Evolutionary conservation across 2,797 vertebrate species (phyloP).

Genomic region (Chrysocyon brachyurus): DNA sequence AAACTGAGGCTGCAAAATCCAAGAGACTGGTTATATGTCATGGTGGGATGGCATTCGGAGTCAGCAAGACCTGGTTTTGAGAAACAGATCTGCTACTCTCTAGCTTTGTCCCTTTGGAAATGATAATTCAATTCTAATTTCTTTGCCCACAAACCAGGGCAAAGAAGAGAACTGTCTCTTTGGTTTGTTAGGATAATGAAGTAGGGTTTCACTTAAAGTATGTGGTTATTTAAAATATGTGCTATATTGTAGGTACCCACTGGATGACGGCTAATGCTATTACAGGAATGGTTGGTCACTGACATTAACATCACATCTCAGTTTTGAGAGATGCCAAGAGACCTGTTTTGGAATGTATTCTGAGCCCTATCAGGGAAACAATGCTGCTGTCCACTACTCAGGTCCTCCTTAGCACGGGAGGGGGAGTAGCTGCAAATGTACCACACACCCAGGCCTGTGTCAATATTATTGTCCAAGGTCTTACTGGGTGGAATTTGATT

Average conservation of each 20-base stretch:
- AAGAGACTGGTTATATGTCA: background rate
- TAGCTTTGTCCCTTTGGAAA: background rate
- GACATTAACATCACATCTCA: too few relatives aligned
- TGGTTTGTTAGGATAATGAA: background rate
- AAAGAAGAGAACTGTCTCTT: background rate
- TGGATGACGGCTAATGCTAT: background rate
- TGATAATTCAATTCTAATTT: background rate
- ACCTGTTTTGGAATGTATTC: background rate
- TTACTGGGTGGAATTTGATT: background rate
- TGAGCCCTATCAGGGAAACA: background rate
- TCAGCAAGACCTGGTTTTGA: background rate
- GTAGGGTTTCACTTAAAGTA: background rate
- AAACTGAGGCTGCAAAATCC: background rate
- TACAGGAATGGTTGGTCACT: background rate
- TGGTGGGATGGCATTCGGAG: background rate
- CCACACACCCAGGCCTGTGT: fast-evolving
- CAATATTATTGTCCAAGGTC: background rate
- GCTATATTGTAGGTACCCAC: background rate
- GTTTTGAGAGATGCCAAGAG: background rate
- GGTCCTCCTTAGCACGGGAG: background rate
- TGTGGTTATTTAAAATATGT: background rate
- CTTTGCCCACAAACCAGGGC: background rate
- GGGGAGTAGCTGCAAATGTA: fast-evolving
- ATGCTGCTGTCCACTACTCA: background rate
- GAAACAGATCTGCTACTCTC: background rate